Base-by-base conservation (phyloP, 53 echinoderm and acorn worm species). In the Luidia sarsii region DNA sequence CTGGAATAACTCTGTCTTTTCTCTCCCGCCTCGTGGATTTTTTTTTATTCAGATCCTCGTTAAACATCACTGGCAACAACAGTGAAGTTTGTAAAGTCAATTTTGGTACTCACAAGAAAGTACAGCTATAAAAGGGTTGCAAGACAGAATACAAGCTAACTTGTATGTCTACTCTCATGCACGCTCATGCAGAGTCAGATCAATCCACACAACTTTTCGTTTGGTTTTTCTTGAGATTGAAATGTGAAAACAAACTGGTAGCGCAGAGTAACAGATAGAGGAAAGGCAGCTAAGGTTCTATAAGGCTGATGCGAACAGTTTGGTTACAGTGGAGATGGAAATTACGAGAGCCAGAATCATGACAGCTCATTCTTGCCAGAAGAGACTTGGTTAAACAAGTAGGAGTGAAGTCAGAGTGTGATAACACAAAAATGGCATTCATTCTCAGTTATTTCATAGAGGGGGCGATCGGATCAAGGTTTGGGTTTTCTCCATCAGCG, bases 161-260 rank as follows among this genome's bases (percentile, higher is more conserved):
- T 82, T 89, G 89, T 82, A 89, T 89, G 85, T 66, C 74, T 75
- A 85, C 52, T 59, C 49, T 64, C 80, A 85, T 89, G 89, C 89
- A 89, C 81, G 81, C 65, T 85, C 89, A 89, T 85, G 85, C 85
- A 80, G 57, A 79, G 16, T 45, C 69, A 82, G 57, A 33, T 30
- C 1, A 81, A 53, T 51, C 43, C 67, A 81, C 51, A 68, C 8
- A 16, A 18, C 22, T 38, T 67, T 65, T n/a, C 75, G 64, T 30
- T 48, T 23, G 49, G 27, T 52, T 66, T 14, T 15, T 10, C 31
- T 52, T 66, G 20, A 63, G 63, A 63, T 2, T n/a, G 36, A 63
- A 63, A 16, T 63, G 61, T 63, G 35, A 21, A 59, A 3, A 31
- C 32, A 29, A 28, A 16, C 28, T 5, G 9, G 32, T 25, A 31